Base-by-base conservation (phyloP, 2,888 invertebrate genomes). In the Andrena dorsata region DNA sequence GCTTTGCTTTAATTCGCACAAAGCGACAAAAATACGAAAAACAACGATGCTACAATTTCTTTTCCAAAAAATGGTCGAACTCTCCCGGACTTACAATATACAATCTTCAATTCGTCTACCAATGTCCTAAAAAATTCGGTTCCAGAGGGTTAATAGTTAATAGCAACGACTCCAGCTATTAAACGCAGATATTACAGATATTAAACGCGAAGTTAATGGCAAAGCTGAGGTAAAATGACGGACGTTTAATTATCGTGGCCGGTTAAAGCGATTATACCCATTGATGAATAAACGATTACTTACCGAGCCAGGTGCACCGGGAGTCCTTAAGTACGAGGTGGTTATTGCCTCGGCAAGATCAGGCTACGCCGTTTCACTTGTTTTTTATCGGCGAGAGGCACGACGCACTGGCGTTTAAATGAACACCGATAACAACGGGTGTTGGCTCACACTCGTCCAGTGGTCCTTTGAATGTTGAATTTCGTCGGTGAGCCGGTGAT, bases 201-300 rank as follows among this genome's bases (percentile, higher is more conserved):
- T 58, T 20, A 60, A 70, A 16, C 20, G 51, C 6, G 26, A 53
- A 56, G 64, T 75, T 71, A 75, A 74, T 77, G 71, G 63, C 53
- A 68, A 71, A 58, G 58, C 13, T 61, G 51, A 56, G 78, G 70
- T 77, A 58, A 66, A 61, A 66, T 65, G 58, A 63, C 77, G 60
- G 51, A 69, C 56, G 51, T 66, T 81, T 77, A 82, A 83, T 53
- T 20, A 20, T 65, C 64, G 61, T 83, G 64, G 41, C 64, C 53
- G 58, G 63, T 81, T 77, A 77, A 83, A 51, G 47, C 79, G 83
- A 79, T 86, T 76, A 76, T 78, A 69, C 61, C 79, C 41, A 41
- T 41, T 41, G 41, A 3, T 13, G 85, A 81, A 86, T 74, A 82
- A 83, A 79, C 74, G 80, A 80, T 88, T 87, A 87, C 88, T 88